Conservation (phyloP, 2,113 vertebrate species). For the Dicaeum eximium region DNA sequence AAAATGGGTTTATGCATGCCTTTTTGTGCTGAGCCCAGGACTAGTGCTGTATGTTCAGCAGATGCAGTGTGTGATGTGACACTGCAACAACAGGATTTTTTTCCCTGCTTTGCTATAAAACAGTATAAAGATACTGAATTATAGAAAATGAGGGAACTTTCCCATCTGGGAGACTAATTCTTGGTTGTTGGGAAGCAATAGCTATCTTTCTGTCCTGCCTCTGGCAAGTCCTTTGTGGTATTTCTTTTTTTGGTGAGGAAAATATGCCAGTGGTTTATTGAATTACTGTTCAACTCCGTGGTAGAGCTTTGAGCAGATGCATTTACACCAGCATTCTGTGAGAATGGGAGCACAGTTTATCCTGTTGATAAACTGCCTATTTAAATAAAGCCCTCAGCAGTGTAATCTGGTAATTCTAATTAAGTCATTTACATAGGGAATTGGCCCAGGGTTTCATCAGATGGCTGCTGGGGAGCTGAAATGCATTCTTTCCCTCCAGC, state of each 20-base stretch:
- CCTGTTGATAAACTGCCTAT: constrained; percentile 56
- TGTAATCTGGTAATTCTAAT: constrained; percentile 73
- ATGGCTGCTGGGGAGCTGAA: constrained; percentile 67
- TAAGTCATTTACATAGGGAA: constrained; percentile 74
- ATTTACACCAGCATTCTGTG: neutral
- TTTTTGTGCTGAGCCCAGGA: neutral
- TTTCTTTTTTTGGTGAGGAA: neutral
- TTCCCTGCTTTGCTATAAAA: neutral
- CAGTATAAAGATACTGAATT: neutral
- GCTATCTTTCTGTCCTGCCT: neutral
- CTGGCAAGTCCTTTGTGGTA: neutral
- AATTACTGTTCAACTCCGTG: neutral
- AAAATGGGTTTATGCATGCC: constrained; percentile 6
- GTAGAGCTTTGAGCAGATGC: neutral
- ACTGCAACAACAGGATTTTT: neutral
- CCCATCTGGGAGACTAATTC: neutral
- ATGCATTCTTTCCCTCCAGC: constrained; percentile 73
- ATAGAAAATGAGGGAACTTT: neutral
- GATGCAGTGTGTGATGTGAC: neutral
- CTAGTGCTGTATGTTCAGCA: neutral
- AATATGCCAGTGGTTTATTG: neutral
- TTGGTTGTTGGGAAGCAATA: neutral
- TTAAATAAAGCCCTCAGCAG: constrained; percentile 69
- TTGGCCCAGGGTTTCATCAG: constrained; percentile 66
- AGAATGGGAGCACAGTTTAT: constrained; percentile 42